Conservation (phyloP, 2,797 vertebrate species). For the Chaunax sp. region DNA sequence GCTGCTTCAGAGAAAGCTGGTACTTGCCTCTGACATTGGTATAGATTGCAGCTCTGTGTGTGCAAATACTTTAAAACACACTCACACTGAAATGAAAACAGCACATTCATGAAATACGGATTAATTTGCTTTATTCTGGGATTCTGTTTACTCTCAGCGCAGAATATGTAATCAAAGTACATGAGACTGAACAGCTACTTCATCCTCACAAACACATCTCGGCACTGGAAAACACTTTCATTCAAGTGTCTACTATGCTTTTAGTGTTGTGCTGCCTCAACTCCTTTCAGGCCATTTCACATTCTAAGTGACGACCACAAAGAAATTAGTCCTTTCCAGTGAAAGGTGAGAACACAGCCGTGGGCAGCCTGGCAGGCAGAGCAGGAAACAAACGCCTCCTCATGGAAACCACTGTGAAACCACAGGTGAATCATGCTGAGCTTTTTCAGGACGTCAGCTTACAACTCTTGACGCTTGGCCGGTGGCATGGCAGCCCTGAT, state of each 20-base stretch:
- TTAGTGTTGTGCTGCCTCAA: constrained; percentile 27
- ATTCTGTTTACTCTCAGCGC: neutral
- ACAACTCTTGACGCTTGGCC: constrained; percentile 41
- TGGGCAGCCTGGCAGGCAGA: constrained; percentile 33
- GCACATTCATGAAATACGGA: neutral
- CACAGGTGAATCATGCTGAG: constrained; percentile 41
- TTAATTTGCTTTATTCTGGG: constrained; percentile 2
- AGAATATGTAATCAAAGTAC: neutral
- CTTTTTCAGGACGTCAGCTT: constrained; percentile 32
- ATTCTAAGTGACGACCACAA: constrained; percentile 28
- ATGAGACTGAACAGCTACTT: neutral
- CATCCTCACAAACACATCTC: constrained; percentile 5
- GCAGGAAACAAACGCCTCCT: constrained; percentile 27
- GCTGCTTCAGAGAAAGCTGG: neutral
- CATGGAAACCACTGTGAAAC: constrained; percentile 40
- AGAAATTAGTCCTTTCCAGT: constrained; percentile 49
- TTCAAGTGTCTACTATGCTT: constrained; percentile 45
- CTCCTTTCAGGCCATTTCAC: constrained; percentile 40
- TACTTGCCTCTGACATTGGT: neutral
- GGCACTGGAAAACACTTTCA: constrained; percentile 3
- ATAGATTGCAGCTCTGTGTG: neutral
- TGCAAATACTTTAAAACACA: too few relatives aligned
- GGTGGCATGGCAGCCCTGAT: constrained; percentile 38
- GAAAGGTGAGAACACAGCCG: constrained; percentile 46
- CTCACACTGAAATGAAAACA: neutral